phyloP scores from a whole-genome alignment of 2,888 invertebrate genomes.

The Drosophila fungiperda region DNA sequence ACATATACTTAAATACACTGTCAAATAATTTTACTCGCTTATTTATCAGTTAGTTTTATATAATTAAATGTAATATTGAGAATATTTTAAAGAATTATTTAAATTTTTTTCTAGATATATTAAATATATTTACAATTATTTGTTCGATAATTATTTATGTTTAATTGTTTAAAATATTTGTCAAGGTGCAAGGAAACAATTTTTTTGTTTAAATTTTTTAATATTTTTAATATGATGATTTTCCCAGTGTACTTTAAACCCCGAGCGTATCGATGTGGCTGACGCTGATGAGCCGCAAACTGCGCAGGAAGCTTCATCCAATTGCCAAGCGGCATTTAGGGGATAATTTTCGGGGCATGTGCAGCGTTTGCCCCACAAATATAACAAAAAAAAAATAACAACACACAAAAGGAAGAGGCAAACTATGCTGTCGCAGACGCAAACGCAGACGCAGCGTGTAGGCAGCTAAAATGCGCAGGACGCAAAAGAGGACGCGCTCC shows the following conservation, averaged over 20 bases:
- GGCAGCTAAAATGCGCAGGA: slow-evolving; percentile 50
- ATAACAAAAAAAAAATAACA: background rate
- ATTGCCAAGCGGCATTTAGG: slow-evolving; percentile 78
- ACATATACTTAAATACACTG: slow-evolving; percentile 30
- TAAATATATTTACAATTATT: background rate
- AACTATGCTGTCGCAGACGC: slow-evolving; percentile 12
- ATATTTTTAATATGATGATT: background rate
- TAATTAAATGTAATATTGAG: background rate
- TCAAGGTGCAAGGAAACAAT: background rate
- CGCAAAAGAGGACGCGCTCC: slow-evolving; percentile 69
- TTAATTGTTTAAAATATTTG: background rate
- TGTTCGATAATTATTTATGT: background rate
- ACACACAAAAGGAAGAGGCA: slow-evolving; percentile 24
- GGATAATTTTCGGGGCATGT: slow-evolving; percentile 78
- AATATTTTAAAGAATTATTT: background rate
- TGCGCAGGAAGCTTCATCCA: slow-evolving; percentile 72
- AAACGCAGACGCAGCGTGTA: slow-evolving; percentile 49
- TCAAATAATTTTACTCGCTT: background rate
- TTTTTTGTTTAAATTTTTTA: background rate
- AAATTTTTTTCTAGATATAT: background rate
- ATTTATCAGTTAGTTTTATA: background rate
- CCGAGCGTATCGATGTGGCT: slow-evolving; percentile 31
- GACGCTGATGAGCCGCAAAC: slow-evolving; percentile 81
- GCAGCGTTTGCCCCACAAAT: slow-evolving; percentile 50
- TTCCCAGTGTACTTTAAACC: slow-evolving; percentile 29